A percentile compares a stretch with the other conserved stretches of the same genome.
Conservation (phyloP, 2,113 vertebrate genomes). For the Gopherus evgoodei region DNA sequence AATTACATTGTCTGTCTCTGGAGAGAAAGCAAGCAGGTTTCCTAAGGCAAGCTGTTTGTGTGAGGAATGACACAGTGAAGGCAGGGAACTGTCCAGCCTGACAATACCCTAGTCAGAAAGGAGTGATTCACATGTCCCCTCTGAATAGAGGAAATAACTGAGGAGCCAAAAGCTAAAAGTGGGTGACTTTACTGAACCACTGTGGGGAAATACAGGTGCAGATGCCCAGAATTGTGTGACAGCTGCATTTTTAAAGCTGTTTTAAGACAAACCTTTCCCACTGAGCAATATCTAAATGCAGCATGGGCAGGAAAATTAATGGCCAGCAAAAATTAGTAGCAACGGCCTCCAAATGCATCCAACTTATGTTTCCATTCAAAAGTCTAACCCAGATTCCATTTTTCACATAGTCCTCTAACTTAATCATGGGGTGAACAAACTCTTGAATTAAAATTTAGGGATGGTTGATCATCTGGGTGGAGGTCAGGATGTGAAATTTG, state of each 20-base stretch:
- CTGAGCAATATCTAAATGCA: neutral
- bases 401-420: neutral
- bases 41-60: too few relatives aligned
- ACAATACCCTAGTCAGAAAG: too few relatives aligned
- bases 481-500: constrained; percentile 27
- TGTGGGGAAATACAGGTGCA: too few relatives aligned
- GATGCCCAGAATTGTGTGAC: too few relatives aligned
- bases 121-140: too few relatives aligned
- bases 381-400: neutral
- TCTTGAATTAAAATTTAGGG: neutral
- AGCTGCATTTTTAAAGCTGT: neutral
- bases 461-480: neutral
- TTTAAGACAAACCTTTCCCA: neutral
- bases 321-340: neutral
- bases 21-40: too few relatives aligned
- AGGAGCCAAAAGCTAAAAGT: too few relatives aligned
- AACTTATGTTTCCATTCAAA: neutral
- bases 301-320: neutral
- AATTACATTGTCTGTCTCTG: too few relatives aligned
- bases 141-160: too few relatives aligned
- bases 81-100: too few relatives aligned
- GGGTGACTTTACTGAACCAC: too few relatives aligned
- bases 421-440: neutral
- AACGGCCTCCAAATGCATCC: neutral
- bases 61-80: too few relatives aligned